These are phyloP conservation scores for Heteropelma amictum DNA, from an alignment of 2,888 invertebrate species.

Conservation along the genomic window DNA sequence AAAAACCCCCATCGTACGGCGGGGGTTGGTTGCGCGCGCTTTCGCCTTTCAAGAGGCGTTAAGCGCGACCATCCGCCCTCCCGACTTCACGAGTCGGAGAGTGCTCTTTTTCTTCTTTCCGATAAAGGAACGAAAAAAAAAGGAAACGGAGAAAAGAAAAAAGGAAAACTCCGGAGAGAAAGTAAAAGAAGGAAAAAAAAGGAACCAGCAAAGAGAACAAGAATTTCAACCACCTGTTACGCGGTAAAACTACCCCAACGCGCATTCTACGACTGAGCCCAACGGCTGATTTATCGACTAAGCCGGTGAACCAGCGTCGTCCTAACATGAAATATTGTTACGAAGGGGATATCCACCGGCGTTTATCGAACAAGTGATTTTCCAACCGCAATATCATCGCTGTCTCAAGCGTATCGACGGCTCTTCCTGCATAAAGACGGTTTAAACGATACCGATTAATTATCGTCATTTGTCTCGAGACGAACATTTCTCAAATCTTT, in stretches of 20 bases:
- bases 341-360: slow-evolving; percentile 34
- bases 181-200: slow-evolving; percentile 19
- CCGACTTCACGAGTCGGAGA: slow-evolving; percentile 74
- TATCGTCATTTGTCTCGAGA: slow-evolving; percentile 6
- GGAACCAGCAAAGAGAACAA: slow-evolving; percentile 67
- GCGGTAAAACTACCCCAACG: slow-evolving; percentile 69
- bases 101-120: slow-evolving; percentile 74
- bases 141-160: slow-evolving; percentile 14
- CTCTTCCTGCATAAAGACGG: slow-evolving; percentile 14
- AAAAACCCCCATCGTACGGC: slow-evolving; percentile 58
- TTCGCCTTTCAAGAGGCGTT: slow-evolving; percentile 75
- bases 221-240: slow-evolving; percentile 76
- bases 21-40: slow-evolving; percentile 59
- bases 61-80: slow-evolving; percentile 65
- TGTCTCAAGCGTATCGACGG: background rate
- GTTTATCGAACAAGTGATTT: slow-evolving; percentile 51
- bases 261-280: slow-evolving; percentile 66
- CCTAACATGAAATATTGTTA: slow-evolving; percentile 52
- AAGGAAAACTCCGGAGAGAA: slow-evolving; percentile 24
- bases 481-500: background rate
- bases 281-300: slow-evolving; percentile 74
- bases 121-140: slow-evolving; percentile 74
- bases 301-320: slow-evolving; percentile 63
- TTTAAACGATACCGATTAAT: slow-evolving; percentile 19
- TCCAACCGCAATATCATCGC: slow-evolving; percentile 29